Conservation (phyloP, 1,140 invertebrate genomes). For the Rhagoletis zephyria region DNA sequence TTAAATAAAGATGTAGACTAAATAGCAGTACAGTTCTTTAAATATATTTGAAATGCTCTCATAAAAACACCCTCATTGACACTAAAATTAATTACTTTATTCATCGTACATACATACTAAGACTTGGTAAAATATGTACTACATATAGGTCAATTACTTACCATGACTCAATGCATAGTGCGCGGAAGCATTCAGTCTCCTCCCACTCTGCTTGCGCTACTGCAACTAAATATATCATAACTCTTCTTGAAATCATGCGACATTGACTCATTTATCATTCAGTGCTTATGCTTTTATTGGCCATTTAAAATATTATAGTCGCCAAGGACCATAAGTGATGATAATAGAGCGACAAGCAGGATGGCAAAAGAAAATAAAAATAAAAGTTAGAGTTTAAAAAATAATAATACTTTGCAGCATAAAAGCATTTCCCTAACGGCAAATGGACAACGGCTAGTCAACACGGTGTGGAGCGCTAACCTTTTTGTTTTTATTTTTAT, state of each 20-base stretch:
- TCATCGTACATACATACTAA: background rate
- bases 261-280: conserved; percentile 27
- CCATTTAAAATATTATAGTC: conserved; percentile 13
- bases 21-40: too few relatives aligned
- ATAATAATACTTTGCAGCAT: background rate
- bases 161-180: background rate
- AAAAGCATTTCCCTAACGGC: conserved; percentile 31
- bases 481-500: background rate
- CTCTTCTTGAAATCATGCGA: background rate
- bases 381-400: background rate
- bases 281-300: conserved; percentile 1
- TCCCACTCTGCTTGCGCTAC: background rate
- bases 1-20: too few relatives aligned
- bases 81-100: conserved; percentile 6
- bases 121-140: background rate
- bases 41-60: too few relatives aligned
- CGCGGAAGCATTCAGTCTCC: background rate
- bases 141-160: background rate
- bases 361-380: background rate
- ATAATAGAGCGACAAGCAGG: background rate
- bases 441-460: conserved; percentile 41
- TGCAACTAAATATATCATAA: background rate
- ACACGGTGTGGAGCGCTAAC: background rate
- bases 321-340: background rate
- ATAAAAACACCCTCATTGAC: background rate